A percentile compares a stretch with the other conserved stretches of the same genome.
Conservation (phyloP, 1,140 invertebrate species). For the Ceratitis capitata region DNA sequence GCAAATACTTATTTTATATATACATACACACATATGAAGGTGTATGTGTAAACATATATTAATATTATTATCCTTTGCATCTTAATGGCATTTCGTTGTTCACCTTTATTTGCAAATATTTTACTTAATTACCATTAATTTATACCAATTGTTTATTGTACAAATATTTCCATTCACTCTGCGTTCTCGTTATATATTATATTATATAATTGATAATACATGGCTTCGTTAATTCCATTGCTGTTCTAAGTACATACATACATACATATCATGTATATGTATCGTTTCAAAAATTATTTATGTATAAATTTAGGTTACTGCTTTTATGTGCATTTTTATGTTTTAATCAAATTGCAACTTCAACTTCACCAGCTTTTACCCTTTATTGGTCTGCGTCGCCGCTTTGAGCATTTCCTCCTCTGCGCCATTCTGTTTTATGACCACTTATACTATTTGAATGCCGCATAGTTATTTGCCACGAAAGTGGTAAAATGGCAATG, state of each 20-base stretch:
- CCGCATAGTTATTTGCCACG: slow-evolving; percentile 13
- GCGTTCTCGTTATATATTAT: too few relatives aligned
- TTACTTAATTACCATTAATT: too few relatives aligned
- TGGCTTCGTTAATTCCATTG: too few relatives aligned
- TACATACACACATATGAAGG: too few relatives aligned
- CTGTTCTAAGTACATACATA: neutral
- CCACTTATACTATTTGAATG: neutral
- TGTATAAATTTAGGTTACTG: neutral
- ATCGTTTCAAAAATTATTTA: neutral
- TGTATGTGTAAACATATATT: too few relatives aligned
- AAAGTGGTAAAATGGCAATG: slow-evolving; percentile 37
- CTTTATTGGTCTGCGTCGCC: neutral
- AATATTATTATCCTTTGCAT: too few relatives aligned
- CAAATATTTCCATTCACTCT: too few relatives aligned
- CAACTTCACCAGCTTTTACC: neutral
- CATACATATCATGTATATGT: neutral
- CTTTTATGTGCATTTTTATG: slow-evolving; percentile 29
- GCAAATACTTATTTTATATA: too few relatives aligned
- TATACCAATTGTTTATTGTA: too few relatives aligned
- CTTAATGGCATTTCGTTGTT: too few relatives aligned
- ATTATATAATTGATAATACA: too few relatives aligned
- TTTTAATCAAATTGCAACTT: slow-evolving; percentile 22
- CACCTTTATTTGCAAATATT: too few relatives aligned
- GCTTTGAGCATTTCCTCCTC: neutral
- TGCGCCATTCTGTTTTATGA: neutral